Conservation (phyloP, 2,888 invertebrate species). For the Ornithoptera alexandrae region DNA sequence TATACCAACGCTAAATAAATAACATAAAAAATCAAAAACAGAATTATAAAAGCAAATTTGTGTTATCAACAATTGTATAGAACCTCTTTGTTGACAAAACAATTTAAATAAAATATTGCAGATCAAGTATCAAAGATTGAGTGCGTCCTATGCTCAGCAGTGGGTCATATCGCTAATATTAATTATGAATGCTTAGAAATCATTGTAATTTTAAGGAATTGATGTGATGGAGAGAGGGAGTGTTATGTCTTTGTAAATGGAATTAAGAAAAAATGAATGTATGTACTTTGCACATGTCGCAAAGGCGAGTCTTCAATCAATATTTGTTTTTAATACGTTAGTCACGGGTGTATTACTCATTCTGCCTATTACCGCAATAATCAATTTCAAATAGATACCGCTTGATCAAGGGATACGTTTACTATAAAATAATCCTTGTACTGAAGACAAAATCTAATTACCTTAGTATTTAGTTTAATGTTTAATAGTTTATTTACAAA, state of each 20-base stretch:
- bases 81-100: not conserved
- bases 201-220: not conserved
- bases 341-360: slow-evolving; percentile 32
- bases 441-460: not conserved
- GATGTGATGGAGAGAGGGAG: too few species aligned
- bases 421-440: not conserved
- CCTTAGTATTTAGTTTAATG: too few species aligned
- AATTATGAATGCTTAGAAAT: not conserved
- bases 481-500: too few species aligned
- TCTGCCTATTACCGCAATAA: slow-evolving; percentile 28
- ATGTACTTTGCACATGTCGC: slow-evolving; percentile 10
- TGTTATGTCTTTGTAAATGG: too few species aligned
- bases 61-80: not conserved
- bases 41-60: not conserved
- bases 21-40: not conserved
- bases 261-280: not conserved
- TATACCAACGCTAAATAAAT: not conserved
- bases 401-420: not conserved
- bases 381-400: slow-evolving; percentile 20
- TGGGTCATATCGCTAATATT: too few species aligned
- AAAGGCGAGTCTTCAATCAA: slow-evolving; percentile 31
- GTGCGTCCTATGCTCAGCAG: too few species aligned
- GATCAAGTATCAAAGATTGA: not conserved
- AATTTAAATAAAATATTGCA: not conserved
- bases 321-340: slow-evolving; percentile 36